A percentile compares a stretch with the other conserved stretches of the same genome.
Evolutionary conservation across 92 coral and sea anemone species (phyloP).

Genomic region (Siderastrea radians): DNA sequence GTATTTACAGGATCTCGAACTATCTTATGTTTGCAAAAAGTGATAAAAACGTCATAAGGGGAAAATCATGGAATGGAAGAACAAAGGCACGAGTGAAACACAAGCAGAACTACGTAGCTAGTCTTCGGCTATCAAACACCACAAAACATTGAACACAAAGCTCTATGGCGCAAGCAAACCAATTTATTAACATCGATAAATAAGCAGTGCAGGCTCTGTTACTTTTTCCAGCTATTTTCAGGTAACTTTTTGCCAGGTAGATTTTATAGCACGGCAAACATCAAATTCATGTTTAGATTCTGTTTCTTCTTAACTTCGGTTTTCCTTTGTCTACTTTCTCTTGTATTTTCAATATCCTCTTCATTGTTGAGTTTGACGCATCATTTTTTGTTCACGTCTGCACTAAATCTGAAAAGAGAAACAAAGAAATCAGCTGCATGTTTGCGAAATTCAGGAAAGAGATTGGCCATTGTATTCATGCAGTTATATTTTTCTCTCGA

Average conservation of each 20-base stretch:
- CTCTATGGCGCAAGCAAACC: no score
- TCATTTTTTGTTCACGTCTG: conserved; percentile 1
- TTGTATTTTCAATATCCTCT: conserved; percentile 6
- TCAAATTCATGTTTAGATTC: not conserved
- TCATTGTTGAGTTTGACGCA: conserved; percentile 16
- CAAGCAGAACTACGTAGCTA: no score
- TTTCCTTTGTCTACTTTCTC: not conserved
- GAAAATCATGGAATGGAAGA: no score
- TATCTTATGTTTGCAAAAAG: not conserved
- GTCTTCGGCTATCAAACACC: no score
- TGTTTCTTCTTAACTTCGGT: not conserved
- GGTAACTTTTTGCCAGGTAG: not conserved
- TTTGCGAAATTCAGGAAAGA: not conserved
- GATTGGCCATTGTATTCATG: not conserved
- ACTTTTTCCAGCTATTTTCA: not conserved
- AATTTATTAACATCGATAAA: no score
- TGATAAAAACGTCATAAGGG: no score
- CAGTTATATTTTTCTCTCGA: not conserved
- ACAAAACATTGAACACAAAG: no score
- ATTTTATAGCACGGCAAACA: not conserved
- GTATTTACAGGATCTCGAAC: not conserved
- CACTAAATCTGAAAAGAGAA: not conserved
- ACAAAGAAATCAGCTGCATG: conserved; percentile 25
- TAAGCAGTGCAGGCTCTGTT: no score
- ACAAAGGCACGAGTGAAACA: no score